These are phyloP conservation scores for Luperina nickerlii DNA, from an alignment of 2,888 invertebrate species.

Conservation along the genomic window DNA sequence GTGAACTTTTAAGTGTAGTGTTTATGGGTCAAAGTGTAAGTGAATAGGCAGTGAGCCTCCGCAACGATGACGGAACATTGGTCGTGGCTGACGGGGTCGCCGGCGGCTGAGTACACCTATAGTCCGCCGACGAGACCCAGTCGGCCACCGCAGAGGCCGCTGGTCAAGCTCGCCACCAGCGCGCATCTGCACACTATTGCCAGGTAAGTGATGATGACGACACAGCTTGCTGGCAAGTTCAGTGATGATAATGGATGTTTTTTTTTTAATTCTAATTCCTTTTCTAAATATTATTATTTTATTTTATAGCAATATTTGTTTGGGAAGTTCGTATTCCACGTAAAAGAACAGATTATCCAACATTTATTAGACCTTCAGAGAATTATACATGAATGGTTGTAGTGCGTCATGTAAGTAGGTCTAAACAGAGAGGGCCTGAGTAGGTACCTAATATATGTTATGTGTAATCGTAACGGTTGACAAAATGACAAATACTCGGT, in stretches of 20 bases:
- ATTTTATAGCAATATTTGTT: neutral
- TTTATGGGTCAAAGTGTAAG: conserved; percentile 31
- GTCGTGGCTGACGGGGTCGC: conserved; percentile 86
- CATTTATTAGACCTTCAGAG: neutral
- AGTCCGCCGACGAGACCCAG: conserved; percentile 86
- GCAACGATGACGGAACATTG: conserved; percentile 84
- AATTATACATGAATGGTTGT: neutral
- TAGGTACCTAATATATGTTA: neutral
- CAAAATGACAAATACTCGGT: conserved; percentile 2
- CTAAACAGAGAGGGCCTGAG: neutral
- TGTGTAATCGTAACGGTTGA: neutral
- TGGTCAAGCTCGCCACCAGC: conserved; percentile 87
- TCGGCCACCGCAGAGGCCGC: conserved; percentile 85
- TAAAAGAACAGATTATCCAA: neutral
- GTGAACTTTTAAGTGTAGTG: conserved; percentile 2
- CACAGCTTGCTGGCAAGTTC: conserved; percentile 20
- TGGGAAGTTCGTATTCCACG: neutral
- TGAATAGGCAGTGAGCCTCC: conserved; percentile 30
- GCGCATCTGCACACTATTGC: conserved; percentile 86
- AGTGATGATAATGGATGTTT: neutral
- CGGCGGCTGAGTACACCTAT: conserved; percentile 85
- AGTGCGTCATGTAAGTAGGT: neutral
- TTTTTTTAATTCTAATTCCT: neutral
- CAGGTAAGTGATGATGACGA: conserved; percentile 76
- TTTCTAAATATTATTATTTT: neutral